Evolutionary conservation across 2,113 vertebrate species (phyloP), one percentile per base, ranked within the genome.

Genomic region (Alligator sinensis): DNA sequence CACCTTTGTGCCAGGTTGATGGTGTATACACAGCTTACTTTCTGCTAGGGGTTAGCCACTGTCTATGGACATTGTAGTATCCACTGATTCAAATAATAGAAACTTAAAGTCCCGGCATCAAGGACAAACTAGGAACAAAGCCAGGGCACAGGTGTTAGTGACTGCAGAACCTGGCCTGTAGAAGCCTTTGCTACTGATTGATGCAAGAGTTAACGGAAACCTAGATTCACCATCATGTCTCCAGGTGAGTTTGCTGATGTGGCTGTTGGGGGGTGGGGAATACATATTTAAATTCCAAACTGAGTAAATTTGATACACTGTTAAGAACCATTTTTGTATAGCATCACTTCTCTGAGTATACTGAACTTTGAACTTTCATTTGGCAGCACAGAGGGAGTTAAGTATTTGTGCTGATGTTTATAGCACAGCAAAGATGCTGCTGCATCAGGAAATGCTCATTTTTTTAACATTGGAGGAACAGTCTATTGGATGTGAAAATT

Each of bases 331-430:
- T 54, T 80, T 47, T 47, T 63, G 63, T 64, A 89, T 14, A 5
- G 1, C 82, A 62, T 70, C 91, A 88, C 59, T 84, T 94, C 87
- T 95, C 72, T 64, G 75, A 83, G 86, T 75, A 47, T 22, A 78
- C 80, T 86, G 0, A 60, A 77, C 82, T 94, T 96, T 93, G 90
- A 91, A 87, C 87, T 95, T 95, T 95, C 92, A 96, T 94, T 97
- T 97, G 95, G 17, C 79, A 84, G 54, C 89, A 61, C 61, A 66
- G 88, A 94, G 90, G 61, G 85, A n/a, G 89, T 94, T 96, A 92
- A 84, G 76, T 92, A 84, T 89, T 64, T 87, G 8, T 95, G 90
- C 34, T 93, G 60, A 58, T 86, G 82, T 77, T 83, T 94, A 75
- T 80, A 55, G 55, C 13, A 9, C 59, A 47, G 22, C 77, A 14